Evolutionary conservation across 1,140 invertebrate genomes (phyloP), one percentile per base, ranked within the genome.

Genomic region (Aphaenogaster floridana): DNA sequence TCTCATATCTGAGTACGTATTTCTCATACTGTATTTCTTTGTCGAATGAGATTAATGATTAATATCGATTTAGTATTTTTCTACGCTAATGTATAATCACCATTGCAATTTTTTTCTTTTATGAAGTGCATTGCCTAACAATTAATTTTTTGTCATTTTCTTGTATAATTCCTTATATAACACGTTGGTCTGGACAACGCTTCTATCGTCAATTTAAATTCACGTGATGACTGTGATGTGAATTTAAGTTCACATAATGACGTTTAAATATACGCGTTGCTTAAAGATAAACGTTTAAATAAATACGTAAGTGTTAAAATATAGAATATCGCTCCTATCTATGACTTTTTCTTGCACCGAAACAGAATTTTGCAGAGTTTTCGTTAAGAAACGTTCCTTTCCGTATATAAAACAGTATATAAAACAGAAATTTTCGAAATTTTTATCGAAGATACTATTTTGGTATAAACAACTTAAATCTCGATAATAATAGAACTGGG

Each of bases 131-230:
- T 78, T 61, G 54, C 9, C 28, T 78, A 52, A 66, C 1, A 34
- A 80, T 68, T 68, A 68, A 68, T 36, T 68, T 80, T 80, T 78
- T 54, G 4, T 52, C 4, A 50, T 52, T 79, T 66, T 2, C 45
- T 79, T 80, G 7, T 54, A 42, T 68, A 68, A 68, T 39, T 9
- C 1, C 77, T 80, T 80, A 68, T 39, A 52, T 80, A 80, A 68
- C 45, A 45, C 13, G 8, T 17, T 39, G 13, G 66, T 66, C 28
- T 52, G 48, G 17, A 61, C 39, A 68, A 78, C 48, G 61, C 13
- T 80, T 64, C 15, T 66, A 6, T 66, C 50, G 9, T 48, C 17
- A 21, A 78, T 39, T 61, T 79, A 28, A 63, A 48, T 64, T 36
- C 9, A n/a, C 15, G 28, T 48, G 42, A 76, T 28, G 28, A 28